These are phyloP conservation scores for Tiliacea citrago DNA, from an alignment of 2,888 invertebrate genomes.

Conservation along the genomic window DNA sequence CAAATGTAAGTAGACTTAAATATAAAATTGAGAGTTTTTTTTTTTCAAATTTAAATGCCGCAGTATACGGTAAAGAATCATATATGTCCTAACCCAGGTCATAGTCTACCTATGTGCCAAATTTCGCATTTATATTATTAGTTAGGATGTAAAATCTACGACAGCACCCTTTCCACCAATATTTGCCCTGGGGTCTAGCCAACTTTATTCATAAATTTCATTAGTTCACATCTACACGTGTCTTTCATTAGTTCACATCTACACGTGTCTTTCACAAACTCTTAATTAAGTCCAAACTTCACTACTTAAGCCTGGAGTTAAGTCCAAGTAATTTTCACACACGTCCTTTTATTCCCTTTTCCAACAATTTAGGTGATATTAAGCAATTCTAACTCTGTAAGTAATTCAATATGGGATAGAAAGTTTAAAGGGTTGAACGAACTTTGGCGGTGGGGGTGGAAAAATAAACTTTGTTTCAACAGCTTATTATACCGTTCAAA, in stretches of 20 bases:
- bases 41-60: too few species aligned
- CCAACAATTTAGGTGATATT: not conserved
- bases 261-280: conserved; percentile 4
- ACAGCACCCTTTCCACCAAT: not conserved
- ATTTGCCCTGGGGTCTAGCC: not conserved
- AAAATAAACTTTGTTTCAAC: not conserved
- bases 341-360: conserved; percentile 8
- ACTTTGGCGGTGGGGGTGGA: not conserved
- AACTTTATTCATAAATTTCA: not conserved
- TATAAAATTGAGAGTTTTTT: too few species aligned
- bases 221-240: conserved; percentile 5
- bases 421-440: conserved; percentile 15
- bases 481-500: conserved; percentile 22
- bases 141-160: not conserved
- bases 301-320: conserved; percentile 8
- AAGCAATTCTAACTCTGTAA: conserved; percentile 12
- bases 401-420: conserved; percentile 5
- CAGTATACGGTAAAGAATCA: too few species aligned
- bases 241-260: conserved; percentile 2
- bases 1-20: too few species aligned
- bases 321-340: conserved; percentile 7
- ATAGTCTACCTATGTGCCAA: too few species aligned
- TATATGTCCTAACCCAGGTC: too few species aligned
- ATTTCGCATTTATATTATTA: too few species aligned
- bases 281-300: conserved; percentile 31